Conservation (phyloP, 2,797 vertebrate genomes). For the Coregonus sp. region DNA sequence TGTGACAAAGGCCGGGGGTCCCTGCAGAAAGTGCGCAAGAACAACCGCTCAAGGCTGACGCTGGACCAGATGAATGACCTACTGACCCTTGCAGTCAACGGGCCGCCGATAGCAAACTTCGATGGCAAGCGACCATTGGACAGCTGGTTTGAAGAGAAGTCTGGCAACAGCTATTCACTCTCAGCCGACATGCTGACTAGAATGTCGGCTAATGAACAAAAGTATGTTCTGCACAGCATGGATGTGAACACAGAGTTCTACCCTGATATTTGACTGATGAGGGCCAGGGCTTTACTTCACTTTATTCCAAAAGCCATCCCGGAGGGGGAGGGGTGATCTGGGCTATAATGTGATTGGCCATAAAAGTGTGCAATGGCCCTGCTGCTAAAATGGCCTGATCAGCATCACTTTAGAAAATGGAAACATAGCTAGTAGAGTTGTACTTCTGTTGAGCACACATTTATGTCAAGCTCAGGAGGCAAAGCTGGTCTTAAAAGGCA, state of each 20-base stretch:
- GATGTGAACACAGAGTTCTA: constrained; percentile 88
- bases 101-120: constrained; percentile 86
- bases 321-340: constrained; percentile 39
- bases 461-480: constrained; percentile 27
- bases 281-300: constrained; percentile 22
- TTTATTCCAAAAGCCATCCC: constrained; percentile 42
- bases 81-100: constrained; percentile 86
- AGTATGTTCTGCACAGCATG: constrained; percentile 80
- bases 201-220: constrained; percentile 86
- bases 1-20: constrained; percentile 88
- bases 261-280: constrained; percentile 80
- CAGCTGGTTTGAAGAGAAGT: constrained; percentile 98
- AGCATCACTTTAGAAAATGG: constrained; percentile 33
- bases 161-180: constrained; percentile 85
- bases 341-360: constrained; percentile 55
- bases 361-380: constrained; percentile 48
- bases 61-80: constrained; percentile 93
- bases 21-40: constrained; percentile 86
- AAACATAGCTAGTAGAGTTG: constrained; percentile 13
- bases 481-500: constrained; percentile 3
- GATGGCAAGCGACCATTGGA: constrained; percentile 93
- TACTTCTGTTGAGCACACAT: constrained; percentile 44
- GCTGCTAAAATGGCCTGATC: constrained; percentile 61
- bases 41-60: constrained; percentile 87
- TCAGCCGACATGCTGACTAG: constrained; percentile 86